Conservation (phyloP, 2,797 vertebrate genomes). For the Enteromius anoplus region DNA sequence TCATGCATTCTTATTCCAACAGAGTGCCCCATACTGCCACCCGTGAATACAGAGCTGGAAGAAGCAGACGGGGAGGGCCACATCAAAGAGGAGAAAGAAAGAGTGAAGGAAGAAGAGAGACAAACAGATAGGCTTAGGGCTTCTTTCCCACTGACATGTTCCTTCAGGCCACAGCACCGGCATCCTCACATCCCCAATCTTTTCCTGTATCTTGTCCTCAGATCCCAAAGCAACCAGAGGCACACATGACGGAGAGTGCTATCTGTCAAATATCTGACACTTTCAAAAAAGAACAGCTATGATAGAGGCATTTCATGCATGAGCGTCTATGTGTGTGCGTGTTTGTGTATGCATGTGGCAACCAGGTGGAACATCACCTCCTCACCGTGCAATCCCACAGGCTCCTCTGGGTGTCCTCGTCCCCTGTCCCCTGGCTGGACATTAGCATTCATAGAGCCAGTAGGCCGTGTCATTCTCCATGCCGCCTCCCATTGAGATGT, state of each 20-base stretch:
- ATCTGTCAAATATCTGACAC: slow-evolving; percentile 47
- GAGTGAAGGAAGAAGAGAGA: slow-evolving; percentile 7
- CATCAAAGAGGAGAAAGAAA: slow-evolving; percentile 35
- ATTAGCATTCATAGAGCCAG: slow-evolving; percentile 83
- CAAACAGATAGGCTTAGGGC: slow-evolving; percentile 9
- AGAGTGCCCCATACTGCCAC: slow-evolving; percentile 65
- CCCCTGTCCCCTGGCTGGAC: slow-evolving; percentile 62
- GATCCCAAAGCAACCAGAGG: slow-evolving; percentile 39
- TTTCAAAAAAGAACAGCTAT: slow-evolving; percentile 25
- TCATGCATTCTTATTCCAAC: slow-evolving; percentile 80
- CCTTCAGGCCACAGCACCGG: slow-evolving; percentile 36
- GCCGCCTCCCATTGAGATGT: slow-evolving; percentile 70
- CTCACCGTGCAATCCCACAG: slow-evolving; percentile 16
- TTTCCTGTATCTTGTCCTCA: slow-evolving; percentile 50
- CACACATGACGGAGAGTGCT: neutral
- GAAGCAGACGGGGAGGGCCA: slow-evolving; percentile 37
- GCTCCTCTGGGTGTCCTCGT: slow-evolving; percentile 47
- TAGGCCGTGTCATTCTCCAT: slow-evolving; percentile 77
- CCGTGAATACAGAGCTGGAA: slow-evolving; percentile 68
- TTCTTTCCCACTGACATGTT: slow-evolving; percentile 43
- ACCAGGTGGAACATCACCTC: slow-evolving; percentile 44
- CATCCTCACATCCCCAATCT: slow-evolving; percentile 50
- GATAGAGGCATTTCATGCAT: slow-evolving; percentile 52
- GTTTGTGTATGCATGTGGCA: slow-evolving; percentile 40
- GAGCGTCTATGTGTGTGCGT: slow-evolving; percentile 29